Percentiles rank a stretch among this genome's conserved stretches.
Evolutionary conservation across 2,113 vertebrate genomes (phyloP).

Genomic region (Ictalurus punctatus): DNA sequence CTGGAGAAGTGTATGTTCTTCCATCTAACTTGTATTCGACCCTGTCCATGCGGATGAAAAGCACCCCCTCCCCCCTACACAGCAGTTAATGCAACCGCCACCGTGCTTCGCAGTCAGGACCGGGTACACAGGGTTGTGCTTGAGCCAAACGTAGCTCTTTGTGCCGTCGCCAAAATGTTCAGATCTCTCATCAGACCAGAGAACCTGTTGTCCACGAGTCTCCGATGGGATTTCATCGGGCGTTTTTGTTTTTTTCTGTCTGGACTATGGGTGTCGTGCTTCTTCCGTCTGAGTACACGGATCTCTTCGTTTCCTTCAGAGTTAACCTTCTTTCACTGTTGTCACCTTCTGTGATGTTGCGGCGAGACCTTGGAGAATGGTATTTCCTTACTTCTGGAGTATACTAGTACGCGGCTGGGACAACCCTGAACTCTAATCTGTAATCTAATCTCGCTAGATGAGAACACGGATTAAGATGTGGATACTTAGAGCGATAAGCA

Average conservation of each 20-base stretch:
- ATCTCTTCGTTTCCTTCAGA: neutral
- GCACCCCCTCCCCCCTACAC: too few relatives aligned
- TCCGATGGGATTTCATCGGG: neutral
- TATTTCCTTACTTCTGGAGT: neutral
- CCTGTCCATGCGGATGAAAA: neutral
- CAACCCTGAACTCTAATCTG: neutral
- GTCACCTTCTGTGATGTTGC: neutral
- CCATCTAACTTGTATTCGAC: neutral
- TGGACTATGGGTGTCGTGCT: neutral
- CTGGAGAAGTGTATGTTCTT: neutral
- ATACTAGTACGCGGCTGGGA: neutral
- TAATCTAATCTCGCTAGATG: neutral
- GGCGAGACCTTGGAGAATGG: neutral
- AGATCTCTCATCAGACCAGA: neutral
- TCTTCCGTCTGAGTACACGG: neutral
- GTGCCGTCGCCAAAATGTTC: too few relatives aligned
- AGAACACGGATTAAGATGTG: too few relatives aligned
- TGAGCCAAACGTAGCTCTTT: neutral
- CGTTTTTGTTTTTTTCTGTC: neutral
- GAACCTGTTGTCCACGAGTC: neutral
- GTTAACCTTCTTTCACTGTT: neutral
- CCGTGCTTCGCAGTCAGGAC: neutral
- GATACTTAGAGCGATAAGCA: neutral
- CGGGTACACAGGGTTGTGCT: neutral
- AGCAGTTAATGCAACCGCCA: neutral